Evolutionary conservation across 1,140 invertebrate species (phyloP).

Genomic region (Zelostemma sp.): DNA sequence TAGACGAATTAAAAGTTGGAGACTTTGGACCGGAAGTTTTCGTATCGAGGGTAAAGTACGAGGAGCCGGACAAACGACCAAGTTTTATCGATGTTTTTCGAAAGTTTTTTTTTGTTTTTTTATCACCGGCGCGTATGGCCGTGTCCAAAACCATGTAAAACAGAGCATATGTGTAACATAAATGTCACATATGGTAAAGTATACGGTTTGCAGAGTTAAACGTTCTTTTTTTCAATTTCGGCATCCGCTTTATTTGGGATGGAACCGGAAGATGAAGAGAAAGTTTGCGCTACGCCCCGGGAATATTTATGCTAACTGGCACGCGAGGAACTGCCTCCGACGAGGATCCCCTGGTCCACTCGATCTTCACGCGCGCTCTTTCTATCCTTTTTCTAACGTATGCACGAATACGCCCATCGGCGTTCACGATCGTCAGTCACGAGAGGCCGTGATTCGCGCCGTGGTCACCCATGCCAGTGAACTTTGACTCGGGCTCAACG

Average conservation of each 20-base stretch:
- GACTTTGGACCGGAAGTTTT: constrained; percentile 16
- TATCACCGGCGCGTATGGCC: no score
- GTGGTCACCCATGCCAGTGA: constrained; percentile 61
- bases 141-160: no score
- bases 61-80: background rate
- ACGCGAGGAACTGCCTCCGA: constrained; percentile 42
- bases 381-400: constrained; percentile 52
- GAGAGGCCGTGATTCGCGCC: constrained; percentile 64
- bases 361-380: constrained; percentile 47
- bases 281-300: constrained; percentile 14
- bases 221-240: background rate
- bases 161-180: background rate
- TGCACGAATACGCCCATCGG: constrained; percentile 65
- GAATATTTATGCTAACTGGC: constrained; percentile 44
- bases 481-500: constrained; percentile 56
- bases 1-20: constrained; percentile 33
- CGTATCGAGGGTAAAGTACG: constrained; percentile 17
- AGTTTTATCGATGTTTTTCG: constrained; percentile 2
- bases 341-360: constrained; percentile 23
- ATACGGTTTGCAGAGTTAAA: no score
- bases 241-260: background rate
- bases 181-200: constrained; percentile 1
- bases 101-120: background rate
- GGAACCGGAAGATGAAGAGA: constrained; percentile 1
- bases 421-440: constrained; percentile 64